A percentile compares a stretch with the other conserved stretches of the same genome.
Conservation (phyloP, 2,888 invertebrate genomes). For the Heteropelma amictum region DNA sequence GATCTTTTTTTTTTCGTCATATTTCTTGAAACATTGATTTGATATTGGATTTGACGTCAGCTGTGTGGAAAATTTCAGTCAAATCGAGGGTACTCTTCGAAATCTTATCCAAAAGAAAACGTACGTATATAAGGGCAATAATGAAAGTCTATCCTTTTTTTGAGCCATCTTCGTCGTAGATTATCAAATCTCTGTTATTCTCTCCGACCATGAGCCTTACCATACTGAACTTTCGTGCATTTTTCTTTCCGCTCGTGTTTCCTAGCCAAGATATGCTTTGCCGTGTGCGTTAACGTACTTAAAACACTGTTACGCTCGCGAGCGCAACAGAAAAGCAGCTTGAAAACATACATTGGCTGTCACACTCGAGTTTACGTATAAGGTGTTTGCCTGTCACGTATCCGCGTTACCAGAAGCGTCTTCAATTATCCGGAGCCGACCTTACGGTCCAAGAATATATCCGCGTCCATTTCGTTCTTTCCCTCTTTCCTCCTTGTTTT, state of each 20-base stretch:
- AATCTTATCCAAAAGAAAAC: too few relatives aligned
- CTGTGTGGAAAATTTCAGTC: too few relatives aligned
- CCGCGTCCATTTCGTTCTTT: slow-evolving; percentile 11
- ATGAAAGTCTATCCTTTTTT: slow-evolving; percentile 50
- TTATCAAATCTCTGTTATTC: slow-evolving; percentile 40
- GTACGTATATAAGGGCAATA: slow-evolving; percentile 25
- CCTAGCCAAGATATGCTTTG: too few relatives aligned
- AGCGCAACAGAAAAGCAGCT: slow-evolving; percentile 32
- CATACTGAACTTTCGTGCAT: not conserved
- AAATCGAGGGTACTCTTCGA: too few relatives aligned
- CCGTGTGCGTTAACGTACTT: not conserved
- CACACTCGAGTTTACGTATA: slow-evolving; percentile 68
- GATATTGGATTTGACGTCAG: too few relatives aligned
- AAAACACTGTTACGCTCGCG: slow-evolving; percentile 43
- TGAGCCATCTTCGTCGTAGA: slow-evolving; percentile 47
- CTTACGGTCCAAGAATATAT: slow-evolving; percentile 37
- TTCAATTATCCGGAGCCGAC: slow-evolving; percentile 70
- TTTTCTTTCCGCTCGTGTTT: not conserved
- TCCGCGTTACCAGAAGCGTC: slow-evolving; percentile 70
- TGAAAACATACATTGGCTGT: slow-evolving; percentile 59
- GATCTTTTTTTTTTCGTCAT: too few relatives aligned
- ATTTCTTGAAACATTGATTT: too few relatives aligned
- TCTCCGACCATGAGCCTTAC: slow-evolving; percentile 28
- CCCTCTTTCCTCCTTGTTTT: not conserved
- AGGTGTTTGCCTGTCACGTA: slow-evolving; percentile 74